A percentile compares a stretch with the other conserved stretches of the same genome.
These are phyloP conservation scores for Phrynocephalus vlangalii DNA, from an alignment of 2,797 vertebrate genomes.

Conservation along the genomic window DNA sequence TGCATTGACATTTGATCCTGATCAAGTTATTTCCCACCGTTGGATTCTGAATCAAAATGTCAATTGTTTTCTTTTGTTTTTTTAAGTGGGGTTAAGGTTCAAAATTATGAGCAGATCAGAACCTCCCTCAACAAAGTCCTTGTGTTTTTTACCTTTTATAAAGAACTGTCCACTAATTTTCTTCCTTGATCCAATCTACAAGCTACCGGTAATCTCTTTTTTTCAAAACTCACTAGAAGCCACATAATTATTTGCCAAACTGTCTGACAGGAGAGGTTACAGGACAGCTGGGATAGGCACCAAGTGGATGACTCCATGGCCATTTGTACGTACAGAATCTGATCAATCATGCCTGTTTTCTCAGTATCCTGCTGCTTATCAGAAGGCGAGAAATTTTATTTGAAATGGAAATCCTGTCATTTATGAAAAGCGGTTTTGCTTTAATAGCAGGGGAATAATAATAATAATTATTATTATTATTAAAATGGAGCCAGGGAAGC, in stretches of 20 bases:
- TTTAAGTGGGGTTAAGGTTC: neutral
- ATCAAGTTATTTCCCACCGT: too few relatives aligned
- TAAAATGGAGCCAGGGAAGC: neutral
- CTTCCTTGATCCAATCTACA: neutral
- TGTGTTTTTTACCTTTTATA: neutral
- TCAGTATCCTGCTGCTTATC: neutral
- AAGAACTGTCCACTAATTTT: neutral
- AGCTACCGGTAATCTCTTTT: neutral
- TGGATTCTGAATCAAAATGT: too few relatives aligned
- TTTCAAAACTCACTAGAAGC: neutral
- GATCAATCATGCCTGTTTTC: neutral
- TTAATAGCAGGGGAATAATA: neutral
- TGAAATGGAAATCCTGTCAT: neutral
- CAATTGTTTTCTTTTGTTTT: neutral
- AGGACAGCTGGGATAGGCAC: neutral
- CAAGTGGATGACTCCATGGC: too few relatives aligned
- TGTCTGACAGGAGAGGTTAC: neutral
- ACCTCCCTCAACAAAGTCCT: neutral
- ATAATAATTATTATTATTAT: slow-evolving; percentile 12
- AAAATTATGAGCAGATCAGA: neutral
- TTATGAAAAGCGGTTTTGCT: neutral
- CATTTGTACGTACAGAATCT: neutral
- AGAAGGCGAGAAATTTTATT: neutral
- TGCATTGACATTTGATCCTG: too few relatives aligned
- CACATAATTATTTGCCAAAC: neutral